Conservation (phyloP, 2,888 invertebrate species). For the Zonitis immaculata region DNA sequence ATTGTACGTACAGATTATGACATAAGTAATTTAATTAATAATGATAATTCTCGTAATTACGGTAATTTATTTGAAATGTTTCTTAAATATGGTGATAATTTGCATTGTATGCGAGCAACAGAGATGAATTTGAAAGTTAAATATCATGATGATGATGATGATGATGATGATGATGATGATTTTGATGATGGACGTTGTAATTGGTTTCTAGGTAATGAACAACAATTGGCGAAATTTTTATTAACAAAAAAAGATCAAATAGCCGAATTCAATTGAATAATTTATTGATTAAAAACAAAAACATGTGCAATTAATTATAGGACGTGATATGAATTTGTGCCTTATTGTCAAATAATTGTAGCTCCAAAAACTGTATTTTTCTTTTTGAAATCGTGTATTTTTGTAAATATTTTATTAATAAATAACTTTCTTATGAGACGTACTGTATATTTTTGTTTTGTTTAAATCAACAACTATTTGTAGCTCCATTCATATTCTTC, state of each 20-base stretch:
- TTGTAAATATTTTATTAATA: no score
- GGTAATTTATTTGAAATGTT: conserved; percentile 67
- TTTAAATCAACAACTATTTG: no score
- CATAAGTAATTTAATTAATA: conserved; percentile 52
- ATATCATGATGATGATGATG: conserved; percentile 43
- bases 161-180: conserved; percentile 41
- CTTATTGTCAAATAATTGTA: neutral
- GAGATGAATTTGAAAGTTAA: conserved; percentile 70
- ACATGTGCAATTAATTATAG: neutral
- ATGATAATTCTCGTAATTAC: conserved; percentile 40
- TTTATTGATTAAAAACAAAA: neutral
- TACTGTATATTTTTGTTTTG: no score
- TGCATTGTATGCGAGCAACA: conserved; percentile 73
- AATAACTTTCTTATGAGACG: no score
- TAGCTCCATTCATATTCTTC: no score
- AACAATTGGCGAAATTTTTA: conserved; percentile 56
- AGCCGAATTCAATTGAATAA: conserved; percentile 8
- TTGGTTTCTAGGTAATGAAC: conserved; percentile 53
- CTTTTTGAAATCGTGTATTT: no score
- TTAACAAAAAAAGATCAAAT: conserved; percentile 40
- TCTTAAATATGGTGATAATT: conserved; percentile 55
- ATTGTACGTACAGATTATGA: conserved; percentile 62
- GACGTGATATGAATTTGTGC: neutral
- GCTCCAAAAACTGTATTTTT: no score
- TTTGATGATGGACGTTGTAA: conserved; percentile 44